Percentiles rank a stretch among this genome's conserved stretches.
Conservation (phyloP, 2,113 vertebrate species). For the Etheostoma spectabile region DNA sequence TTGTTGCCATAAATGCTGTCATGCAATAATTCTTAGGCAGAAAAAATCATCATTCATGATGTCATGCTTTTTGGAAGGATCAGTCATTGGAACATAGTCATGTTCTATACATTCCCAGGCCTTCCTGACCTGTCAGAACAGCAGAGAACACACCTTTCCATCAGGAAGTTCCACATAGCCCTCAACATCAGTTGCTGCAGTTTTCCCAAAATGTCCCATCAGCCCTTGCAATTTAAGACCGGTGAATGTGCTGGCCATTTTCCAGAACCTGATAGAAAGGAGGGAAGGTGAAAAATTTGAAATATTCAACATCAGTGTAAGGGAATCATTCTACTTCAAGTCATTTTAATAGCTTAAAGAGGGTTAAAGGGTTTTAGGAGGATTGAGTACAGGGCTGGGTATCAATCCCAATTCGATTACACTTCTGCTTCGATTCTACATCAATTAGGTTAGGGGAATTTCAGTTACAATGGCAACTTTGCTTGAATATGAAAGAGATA, state of each 20-base stretch:
- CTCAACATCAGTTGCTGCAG: slow-evolving; percentile 87
- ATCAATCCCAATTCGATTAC: too few relatives aligned
- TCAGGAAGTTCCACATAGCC: slow-evolving; percentile 92
- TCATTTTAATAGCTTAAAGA: neutral
- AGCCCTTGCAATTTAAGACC: slow-evolving; percentile 92
- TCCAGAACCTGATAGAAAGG: slow-evolving; percentile 90
- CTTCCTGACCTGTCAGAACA: neutral
- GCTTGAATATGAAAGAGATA: too few relatives aligned
- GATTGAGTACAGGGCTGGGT: too few relatives aligned
- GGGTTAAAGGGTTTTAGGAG: neutral
- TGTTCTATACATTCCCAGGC: neutral
- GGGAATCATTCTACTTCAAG: neutral
- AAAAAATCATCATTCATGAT: neutral
- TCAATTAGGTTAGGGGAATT: too few relatives aligned
- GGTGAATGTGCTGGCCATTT: slow-evolving; percentile 91
- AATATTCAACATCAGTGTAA: neutral
- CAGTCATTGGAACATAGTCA: too few relatives aligned
- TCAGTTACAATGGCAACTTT: too few relatives aligned
- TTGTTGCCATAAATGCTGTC: too few relatives aligned
- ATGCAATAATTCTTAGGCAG: neutral
- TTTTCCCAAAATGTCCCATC: slow-evolving; percentile 93
- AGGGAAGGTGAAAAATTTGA: neutral
- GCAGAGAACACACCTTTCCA: slow-evolving; percentile 87
- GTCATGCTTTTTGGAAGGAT: neutral
- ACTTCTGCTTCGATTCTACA: too few relatives aligned